phyloP scores from a whole-genome alignment of 2,888 invertebrate species.

The Microplitis manilae region DNA sequence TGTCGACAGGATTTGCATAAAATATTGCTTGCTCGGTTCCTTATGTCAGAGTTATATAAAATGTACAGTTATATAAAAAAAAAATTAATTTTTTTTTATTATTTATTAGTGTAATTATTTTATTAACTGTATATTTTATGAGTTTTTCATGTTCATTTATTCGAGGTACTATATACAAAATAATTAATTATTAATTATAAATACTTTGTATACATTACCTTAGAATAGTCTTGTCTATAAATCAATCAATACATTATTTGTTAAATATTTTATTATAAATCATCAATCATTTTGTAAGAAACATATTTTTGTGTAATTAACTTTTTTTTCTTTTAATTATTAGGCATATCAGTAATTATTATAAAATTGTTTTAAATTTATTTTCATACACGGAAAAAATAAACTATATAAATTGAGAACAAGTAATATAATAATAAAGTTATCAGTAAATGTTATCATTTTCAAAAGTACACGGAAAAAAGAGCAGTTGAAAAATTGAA shows the following conservation, averaged over 20 bases:
- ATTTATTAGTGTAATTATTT: constrained; percentile 9
- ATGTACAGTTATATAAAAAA: constrained; percentile 34
- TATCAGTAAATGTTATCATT: too few relatives aligned
- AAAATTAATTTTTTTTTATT: background rate
- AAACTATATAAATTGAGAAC: too few relatives aligned
- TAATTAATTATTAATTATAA: background rate
- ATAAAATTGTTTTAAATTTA: too few relatives aligned
- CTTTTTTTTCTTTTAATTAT: background rate
- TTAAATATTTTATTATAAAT: constrained; percentile 9
- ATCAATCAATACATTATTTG: background rate
- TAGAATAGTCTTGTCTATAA: background rate
- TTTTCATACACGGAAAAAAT: too few relatives aligned
- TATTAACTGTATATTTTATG: constrained; percentile 28
- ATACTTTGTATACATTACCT: constrained; percentile 19
- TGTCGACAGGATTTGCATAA: constrained; percentile 42
- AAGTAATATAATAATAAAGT: too few relatives aligned
- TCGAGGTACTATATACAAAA: constrained; percentile 1
- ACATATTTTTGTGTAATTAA: background rate
- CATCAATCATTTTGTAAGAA: constrained; percentile 2
- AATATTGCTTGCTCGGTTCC: constrained; percentile 39
- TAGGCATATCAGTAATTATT: too few relatives aligned
- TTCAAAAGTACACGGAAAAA: too few relatives aligned
- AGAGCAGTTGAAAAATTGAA: too few relatives aligned
- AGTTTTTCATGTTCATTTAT: constrained; percentile 17
- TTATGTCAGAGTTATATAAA: constrained; percentile 31